Conservation (phyloP, 2,888 invertebrate genomes). For the Odontocerum albicorne region DNA sequence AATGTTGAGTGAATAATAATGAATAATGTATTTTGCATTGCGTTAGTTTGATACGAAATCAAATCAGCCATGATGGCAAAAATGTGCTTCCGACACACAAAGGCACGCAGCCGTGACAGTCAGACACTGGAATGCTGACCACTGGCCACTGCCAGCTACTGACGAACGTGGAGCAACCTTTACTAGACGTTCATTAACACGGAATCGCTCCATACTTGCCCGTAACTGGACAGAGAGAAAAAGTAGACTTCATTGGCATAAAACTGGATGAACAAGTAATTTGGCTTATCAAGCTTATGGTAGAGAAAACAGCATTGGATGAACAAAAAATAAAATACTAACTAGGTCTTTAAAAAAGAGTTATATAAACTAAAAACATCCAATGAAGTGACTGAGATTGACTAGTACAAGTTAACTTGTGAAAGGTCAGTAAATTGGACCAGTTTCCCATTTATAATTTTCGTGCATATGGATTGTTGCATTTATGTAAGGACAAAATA, state of each 20-base stretch:
- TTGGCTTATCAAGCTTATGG: background rate
- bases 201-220: background rate
- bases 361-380: too few relatives aligned
- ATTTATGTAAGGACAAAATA: too few relatives aligned
- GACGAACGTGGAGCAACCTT: conserved; percentile 14
- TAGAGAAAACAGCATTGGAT: background rate
- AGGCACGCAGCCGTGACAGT: conserved; percentile 7
- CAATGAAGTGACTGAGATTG: too few relatives aligned
- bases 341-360: too few relatives aligned
- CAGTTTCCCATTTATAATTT: too few relatives aligned
- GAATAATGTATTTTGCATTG: conserved; percentile 3
- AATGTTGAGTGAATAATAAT: too few relatives aligned
- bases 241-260: background rate
- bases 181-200: conserved; percentile 15
- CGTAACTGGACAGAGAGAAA: background rate
- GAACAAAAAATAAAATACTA: too few relatives aligned
- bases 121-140: conserved; percentile 15
- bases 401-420: too few relatives aligned
- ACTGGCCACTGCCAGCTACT: too few relatives aligned
- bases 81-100: conserved; percentile 16
- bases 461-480: too few relatives aligned
- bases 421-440: too few relatives aligned
- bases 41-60: background rate
- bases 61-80: conserved; percentile 16
- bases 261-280: background rate